Conservation (phyloP, 1,140 invertebrate genomes). For the Sesamia nonagrioides region DNA sequence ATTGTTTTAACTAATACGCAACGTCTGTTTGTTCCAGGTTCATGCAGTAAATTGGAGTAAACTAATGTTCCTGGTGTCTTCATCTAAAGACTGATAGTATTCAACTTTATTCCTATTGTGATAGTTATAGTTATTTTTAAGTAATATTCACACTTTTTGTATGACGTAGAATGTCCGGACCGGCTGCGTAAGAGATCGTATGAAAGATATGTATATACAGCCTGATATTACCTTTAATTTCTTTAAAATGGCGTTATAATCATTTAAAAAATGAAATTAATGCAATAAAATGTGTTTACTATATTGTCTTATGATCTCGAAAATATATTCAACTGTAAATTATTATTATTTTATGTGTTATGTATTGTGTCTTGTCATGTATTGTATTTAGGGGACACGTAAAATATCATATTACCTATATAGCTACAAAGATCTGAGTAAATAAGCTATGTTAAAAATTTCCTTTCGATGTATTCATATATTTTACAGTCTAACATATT, state of each 20-base stretch:
- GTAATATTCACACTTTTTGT: constrained; percentile 13
- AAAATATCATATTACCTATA: constrained; percentile 37
- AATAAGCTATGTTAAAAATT: constrained; percentile 41
- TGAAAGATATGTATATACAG: constrained; percentile 12
- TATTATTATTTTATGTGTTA: constrained; percentile 14
- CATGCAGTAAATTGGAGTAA: constrained; percentile 55
- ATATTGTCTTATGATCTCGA: constrained; percentile 51
- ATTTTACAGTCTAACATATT: constrained; percentile 51
- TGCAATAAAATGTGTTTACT: constrained; percentile 26
- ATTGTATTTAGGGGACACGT: constrained; percentile 22
- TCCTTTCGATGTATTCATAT: constrained; percentile 45
- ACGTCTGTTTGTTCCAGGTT: constrained; percentile 67
- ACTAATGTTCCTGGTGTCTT: constrained; percentile 63
- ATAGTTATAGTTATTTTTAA: constrained; percentile 58
- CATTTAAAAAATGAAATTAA: constrained; percentile 42
- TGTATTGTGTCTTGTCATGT: constrained; percentile 15
- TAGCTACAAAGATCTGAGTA: constrained; percentile 48
- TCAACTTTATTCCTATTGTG: constrained; percentile 71
- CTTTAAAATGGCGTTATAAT: constrained; percentile 1
- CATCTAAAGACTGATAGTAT: constrained; percentile 83
- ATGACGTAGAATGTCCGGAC: constrained; percentile 32
- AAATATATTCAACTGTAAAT: constrained; percentile 42
- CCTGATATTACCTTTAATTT: constrained; percentile 5
- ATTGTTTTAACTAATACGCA: constrained; percentile 4
- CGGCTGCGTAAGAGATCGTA: neutral